Conservation (phyloP, 2,797 vertebrate genomes). For the Buphagus erythrorhynchus region DNA sequence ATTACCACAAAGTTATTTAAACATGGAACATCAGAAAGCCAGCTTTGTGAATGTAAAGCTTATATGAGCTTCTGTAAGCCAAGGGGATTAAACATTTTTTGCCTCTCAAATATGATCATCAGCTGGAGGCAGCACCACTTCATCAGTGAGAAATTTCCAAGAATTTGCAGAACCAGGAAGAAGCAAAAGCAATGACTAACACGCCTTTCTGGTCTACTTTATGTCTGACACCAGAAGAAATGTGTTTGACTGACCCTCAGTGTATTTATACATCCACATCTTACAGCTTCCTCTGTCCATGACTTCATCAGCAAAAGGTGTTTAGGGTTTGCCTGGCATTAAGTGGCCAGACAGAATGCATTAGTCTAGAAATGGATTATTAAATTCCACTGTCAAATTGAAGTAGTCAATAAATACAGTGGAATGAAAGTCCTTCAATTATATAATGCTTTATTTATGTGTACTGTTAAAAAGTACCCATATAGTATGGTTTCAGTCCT, state of each 20-base stretch:
- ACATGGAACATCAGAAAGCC: background rate
- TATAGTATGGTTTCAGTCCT: background rate
- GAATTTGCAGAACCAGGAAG: background rate
- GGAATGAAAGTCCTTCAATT: background rate
- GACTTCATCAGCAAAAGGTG: background rate
- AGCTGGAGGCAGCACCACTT: background rate
- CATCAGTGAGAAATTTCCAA: background rate
- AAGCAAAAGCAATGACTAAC: background rate
- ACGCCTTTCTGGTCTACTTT: background rate
- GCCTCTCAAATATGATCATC: background rate
- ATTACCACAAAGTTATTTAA: background rate
- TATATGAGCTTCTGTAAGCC: background rate
- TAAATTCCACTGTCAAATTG: background rate
- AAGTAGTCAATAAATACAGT: background rate
- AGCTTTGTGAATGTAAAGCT: background rate
- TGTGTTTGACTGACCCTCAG: accelerated
- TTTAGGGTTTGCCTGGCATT: background rate
- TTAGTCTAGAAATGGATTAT: background rate
- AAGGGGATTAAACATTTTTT: background rate
- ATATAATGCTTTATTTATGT: background rate
- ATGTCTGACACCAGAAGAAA: background rate
- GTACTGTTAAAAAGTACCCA: background rate
- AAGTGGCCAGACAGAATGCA: background rate
- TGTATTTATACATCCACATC: background rate
- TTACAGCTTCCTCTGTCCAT: background rate